These are phyloP conservation scores for Acrobasis repandana DNA, from an alignment of 2,888 invertebrate genomes.

Conservation along the genomic window DNA sequence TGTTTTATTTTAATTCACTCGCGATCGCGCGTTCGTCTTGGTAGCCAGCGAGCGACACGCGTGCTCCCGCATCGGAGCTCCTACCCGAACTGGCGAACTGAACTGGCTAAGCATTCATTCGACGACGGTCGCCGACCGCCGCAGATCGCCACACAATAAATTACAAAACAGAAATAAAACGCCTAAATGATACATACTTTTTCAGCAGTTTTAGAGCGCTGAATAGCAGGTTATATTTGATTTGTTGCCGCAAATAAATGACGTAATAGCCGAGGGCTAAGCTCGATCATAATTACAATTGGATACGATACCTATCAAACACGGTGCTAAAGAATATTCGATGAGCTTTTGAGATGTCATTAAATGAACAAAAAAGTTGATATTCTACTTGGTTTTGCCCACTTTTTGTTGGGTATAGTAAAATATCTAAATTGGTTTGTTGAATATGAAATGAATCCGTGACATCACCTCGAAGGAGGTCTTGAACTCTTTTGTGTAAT, in stretches of 20 bases:
- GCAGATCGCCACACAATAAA: slow-evolving; percentile 57
- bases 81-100: slow-evolving; percentile 70
- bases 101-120: too few species aligned
- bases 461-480: neutral
- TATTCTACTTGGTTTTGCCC: slow-evolving; percentile 24
- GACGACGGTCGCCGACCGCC: slow-evolving; percentile 40
- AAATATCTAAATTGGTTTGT: slow-evolving; percentile 18
- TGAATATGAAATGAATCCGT: slow-evolving; percentile 8
- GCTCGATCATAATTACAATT: slow-evolving; percentile 34
- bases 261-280: slow-evolving; percentile 22
- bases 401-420: slow-evolving; percentile 23
- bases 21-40: slow-evolving; percentile 61
- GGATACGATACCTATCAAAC: slow-evolving; percentile 36
- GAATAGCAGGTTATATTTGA: slow-evolving; percentile 49
- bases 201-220: slow-evolving; percentile 51
- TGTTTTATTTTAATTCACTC: slow-evolving; percentile 55
- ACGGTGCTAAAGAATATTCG: slow-evolving; percentile 31
- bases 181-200: slow-evolving; percentile 50
- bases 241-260: slow-evolving; percentile 26
- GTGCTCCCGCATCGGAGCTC: slow-evolving; percentile 74
- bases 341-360: slow-evolving; percentile 31
- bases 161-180: slow-evolving; percentile 68
- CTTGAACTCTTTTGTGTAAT: neutral
- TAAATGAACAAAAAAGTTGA: slow-evolving; percentile 34
- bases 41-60: slow-evolving; percentile 53